phyloP scores from a whole-genome alignment of 1,140 invertebrate genomes.

The Ceratina calcarata region DNA sequence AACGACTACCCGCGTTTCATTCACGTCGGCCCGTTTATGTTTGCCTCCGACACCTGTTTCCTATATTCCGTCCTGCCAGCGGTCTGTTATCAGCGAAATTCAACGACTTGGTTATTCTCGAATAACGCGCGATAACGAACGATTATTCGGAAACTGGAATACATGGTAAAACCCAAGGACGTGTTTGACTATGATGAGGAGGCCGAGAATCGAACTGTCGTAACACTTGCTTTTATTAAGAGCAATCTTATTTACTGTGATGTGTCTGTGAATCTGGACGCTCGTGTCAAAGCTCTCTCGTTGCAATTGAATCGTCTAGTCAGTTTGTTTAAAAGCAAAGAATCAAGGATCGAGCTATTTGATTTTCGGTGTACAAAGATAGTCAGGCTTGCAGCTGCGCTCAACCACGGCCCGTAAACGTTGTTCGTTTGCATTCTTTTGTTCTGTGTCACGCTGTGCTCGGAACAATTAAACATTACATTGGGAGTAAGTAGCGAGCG shows the following conservation, averaged over 20 bases:
- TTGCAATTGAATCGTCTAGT: no score
- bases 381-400: not conserved
- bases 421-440: slow-evolving; percentile 33
- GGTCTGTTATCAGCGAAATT: not conserved
- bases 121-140: not conserved
- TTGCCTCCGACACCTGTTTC: not conserved
- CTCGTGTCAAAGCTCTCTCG: no score
- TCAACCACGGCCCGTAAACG: not conserved
- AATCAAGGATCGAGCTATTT: no score
- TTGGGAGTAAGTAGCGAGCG: not conserved
- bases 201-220: no score
- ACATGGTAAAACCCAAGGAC: no score
- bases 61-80: not conserved
- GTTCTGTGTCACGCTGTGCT: slow-evolving; percentile 32
- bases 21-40: not conserved
- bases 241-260: no score
- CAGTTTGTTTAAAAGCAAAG: not conserved
- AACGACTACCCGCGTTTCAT: not conserved
- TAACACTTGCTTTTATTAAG: no score
- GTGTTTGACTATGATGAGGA: no score
- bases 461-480: slow-evolving; percentile 16
- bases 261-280: no score
- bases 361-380: not conserved
- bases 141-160: no score
- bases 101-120: not conserved